Evolutionary conservation across 2,888 invertebrate genomes (phyloP), one percentile per base, ranked within the genome.

Genomic region (Aquatica leii): DNA sequence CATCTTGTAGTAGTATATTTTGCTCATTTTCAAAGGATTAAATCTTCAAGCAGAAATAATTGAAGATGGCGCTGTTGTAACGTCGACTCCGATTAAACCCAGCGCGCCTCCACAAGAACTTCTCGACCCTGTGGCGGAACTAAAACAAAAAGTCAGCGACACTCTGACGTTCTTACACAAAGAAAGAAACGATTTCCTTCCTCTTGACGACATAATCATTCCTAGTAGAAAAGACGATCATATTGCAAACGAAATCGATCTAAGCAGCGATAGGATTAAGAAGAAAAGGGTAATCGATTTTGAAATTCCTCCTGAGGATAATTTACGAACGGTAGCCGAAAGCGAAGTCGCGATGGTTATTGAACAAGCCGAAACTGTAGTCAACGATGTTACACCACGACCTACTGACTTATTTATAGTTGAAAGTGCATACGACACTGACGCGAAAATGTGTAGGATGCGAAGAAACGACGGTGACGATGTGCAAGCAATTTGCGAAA

Each of bases 181-280:
- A 67, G 82, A 82, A 73, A 73, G 82, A 15, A 82, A 82, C 68
- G 81, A 81, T 67, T 82, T 81, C 65, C 70, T 82, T 52, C 79
- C 81, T 2, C 71, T 78, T 49, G 82, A 82, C 14, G 82, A 82
- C 64, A 74, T 79, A 56, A 78, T 81, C 31, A 80, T 82, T 43
- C 81, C 81, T 1, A 78, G 76, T 56, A 71, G 81, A 54, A 81
- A 81, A 69, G 79, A 81, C 52, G 81, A 81, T 67, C 81, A 81
- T 64, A 76, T 81, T 15, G 70, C 80, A 2, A 73, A 76, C 54
- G 68, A 73, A 60, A 81, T 81, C 18, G 74, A 81, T 69, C 70
- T 81, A 46, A 75, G 77, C 57, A 48, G 21, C 11, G 48, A 24
- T 5, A 73, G 69, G 59, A 70, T 75, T 11, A 78, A 72, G 60